Evolutionary conservation across 2,797 vertebrate species (phyloP).

Genomic region (Acipenser oxyrinchus): DNA sequence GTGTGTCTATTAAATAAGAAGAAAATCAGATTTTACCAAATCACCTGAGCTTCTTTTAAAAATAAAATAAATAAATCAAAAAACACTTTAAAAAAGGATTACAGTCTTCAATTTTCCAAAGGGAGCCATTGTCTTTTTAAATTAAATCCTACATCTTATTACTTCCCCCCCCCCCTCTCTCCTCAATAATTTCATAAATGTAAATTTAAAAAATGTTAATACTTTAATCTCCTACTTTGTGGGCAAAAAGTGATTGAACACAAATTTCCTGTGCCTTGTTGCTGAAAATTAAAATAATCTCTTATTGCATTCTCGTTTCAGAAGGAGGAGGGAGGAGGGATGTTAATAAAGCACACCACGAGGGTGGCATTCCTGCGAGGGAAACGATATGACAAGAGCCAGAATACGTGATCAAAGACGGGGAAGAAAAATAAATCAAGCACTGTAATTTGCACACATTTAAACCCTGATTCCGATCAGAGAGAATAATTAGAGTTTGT

Average conservation of each 20-base stretch:
- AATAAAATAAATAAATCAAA: background rate
- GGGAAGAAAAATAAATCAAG: background rate
- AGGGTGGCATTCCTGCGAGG: background rate
- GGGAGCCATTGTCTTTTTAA: background rate
- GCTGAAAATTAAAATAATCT: background rate
- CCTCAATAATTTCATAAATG: conserved; percentile 1
- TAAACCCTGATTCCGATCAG: background rate
- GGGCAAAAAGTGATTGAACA: background rate
- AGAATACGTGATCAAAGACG: background rate
- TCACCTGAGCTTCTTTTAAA: too few relatives aligned
- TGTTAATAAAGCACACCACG: background rate
- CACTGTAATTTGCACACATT: background rate
- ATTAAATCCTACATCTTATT: conserved; percentile 4
- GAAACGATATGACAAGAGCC: background rate
- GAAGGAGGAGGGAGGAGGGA: background rate
- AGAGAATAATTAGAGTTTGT: background rate
- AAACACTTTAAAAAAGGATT: background rate
- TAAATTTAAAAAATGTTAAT: conserved; percentile 1
- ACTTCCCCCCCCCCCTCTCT: background rate
- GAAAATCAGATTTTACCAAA: too few relatives aligned
- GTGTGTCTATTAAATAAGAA: too few relatives aligned
- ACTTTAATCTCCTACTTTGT: conserved; percentile 7
- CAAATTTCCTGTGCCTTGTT: background rate
- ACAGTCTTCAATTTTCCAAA: background rate
- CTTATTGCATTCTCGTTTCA: background rate